Evolutionary conservation across 2,888 invertebrate species (phyloP).

Genomic region (Lochmaea capreae): DNA sequence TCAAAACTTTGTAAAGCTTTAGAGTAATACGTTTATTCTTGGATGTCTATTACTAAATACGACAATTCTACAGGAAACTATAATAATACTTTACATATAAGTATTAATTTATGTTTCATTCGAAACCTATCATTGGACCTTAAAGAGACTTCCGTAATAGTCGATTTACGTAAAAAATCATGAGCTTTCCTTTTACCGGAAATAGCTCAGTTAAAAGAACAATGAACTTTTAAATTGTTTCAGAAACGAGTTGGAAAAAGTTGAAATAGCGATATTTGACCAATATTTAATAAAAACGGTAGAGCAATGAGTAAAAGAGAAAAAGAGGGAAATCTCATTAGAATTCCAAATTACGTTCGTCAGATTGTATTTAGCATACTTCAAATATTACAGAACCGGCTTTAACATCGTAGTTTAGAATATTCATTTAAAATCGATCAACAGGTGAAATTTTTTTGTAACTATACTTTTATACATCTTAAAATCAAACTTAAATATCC

Average conservation of each 20-base stretch:
- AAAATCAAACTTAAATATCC: too few species aligned
- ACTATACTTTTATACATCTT: neutral
- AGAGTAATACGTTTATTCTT: too few species aligned
- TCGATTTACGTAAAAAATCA: too few species aligned
- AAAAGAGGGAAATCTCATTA: conserved; percentile 24
- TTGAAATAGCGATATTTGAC: conserved; percentile 29
- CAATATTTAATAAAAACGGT: conserved; percentile 29
- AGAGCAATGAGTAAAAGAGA: conserved; percentile 16
- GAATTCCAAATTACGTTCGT: conserved; percentile 30
- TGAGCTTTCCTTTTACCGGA: neutral
- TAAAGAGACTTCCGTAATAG: neutral
- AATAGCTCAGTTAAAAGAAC: conserved; percentile 22
- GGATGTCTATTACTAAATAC: too few species aligned
- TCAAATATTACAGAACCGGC: conserved; percentile 21
- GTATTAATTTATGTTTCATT: too few species aligned
- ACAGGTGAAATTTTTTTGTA: neutral
- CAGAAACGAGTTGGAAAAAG: conserved; percentile 30
- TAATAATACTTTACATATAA: too few species aligned
- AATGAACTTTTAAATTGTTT: conserved; percentile 24
- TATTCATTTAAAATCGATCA: neutral
- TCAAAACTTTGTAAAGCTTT: too few species aligned
- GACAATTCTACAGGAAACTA: too few species aligned
- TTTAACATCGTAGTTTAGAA: neutral
- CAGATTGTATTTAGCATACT: conserved; percentile 32
- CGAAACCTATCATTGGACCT: neutral